Evolutionary conservation across 30 jellyfish, hydroid and myxozoan species (phyloP).

Genomic region (Sanderia malayensis): DNA sequence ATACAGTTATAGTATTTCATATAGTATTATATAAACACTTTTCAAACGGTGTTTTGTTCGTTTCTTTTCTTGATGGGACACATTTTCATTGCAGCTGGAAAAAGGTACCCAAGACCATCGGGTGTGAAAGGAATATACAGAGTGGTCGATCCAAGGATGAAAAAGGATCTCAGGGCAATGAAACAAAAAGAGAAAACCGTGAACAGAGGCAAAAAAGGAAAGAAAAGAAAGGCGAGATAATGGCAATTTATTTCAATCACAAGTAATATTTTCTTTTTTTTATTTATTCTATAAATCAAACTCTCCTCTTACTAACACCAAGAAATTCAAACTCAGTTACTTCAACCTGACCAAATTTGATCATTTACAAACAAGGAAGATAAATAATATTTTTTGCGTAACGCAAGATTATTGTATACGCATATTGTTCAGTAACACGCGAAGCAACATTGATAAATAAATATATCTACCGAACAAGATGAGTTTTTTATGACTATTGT

Average conservation of each 20-base stretch:
- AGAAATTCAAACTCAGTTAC: neutral
- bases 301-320: too few relatives aligned
- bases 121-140: slow-evolving; percentile 90
- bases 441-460: too few relatives aligned
- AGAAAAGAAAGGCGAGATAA: slow-evolving; percentile 4
- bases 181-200: slow-evolving; percentile 74
- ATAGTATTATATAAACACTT: too few relatives aligned
- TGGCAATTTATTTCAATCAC: neutral
- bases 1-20: too few relatives aligned
- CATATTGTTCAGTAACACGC: too few relatives aligned
- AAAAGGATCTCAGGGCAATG: slow-evolving; percentile 89
- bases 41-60: too few relatives aligned
- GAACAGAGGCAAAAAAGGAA: slow-evolving; percentile 70
- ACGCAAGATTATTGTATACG: neutral
- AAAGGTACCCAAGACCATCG: slow-evolving; percentile 84
- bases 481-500: too few relatives aligned
- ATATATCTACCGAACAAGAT: too few relatives aligned
- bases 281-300: too few relatives aligned
- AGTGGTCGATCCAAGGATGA: slow-evolving; percentile 99
- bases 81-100: slow-evolving; percentile 72
- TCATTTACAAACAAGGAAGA: neutral
- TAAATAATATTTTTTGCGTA: neutral
- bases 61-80: too few relatives aligned
- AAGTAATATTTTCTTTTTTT: neutral
- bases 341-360: neutral